These are phyloP conservation scores for Spodoptera exigua DNA, from an alignment of 2,888 invertebrate species.

Conservation along the genomic window DNA sequence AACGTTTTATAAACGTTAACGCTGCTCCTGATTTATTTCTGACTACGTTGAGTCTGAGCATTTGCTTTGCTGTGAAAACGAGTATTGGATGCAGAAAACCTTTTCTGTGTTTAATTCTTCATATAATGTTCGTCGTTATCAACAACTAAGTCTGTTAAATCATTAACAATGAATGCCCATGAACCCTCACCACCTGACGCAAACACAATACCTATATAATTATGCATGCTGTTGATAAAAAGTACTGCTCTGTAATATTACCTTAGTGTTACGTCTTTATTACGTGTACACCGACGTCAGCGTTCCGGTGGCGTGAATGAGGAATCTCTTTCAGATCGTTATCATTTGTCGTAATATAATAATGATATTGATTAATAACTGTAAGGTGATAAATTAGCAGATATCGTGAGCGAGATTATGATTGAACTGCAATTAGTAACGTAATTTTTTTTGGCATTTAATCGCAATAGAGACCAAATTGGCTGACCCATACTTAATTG, in stretches of 20 bases:
- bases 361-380: conserved; percentile 2
- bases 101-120: too few relatives aligned
- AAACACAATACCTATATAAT: conserved; percentile 14
- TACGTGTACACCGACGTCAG: conserved; percentile 40
- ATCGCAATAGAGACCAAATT: too few relatives aligned
- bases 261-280: conserved; percentile 44
- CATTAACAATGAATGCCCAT: neutral
- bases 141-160: neutral
- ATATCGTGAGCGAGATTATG: too few relatives aligned
- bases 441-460: too few relatives aligned
- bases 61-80: too few relatives aligned
- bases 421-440: too few relatives aligned
- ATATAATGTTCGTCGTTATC: too few relatives aligned
- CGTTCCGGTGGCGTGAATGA: conserved; percentile 6
- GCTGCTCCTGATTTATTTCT: neutral
- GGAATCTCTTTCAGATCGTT: conserved; percentile 7
- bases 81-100: too few relatives aligned
- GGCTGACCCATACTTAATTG: too few relatives aligned
- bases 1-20: too few relatives aligned
- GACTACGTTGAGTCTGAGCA: too few relatives aligned
- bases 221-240: conserved; percentile 33
- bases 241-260: conserved; percentile 30
- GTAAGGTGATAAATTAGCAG: neutral
- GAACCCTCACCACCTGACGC: conserved; percentile 1
- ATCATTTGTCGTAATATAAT: neutral